phyloP scores from a whole-genome alignment of 1,140 invertebrate species.

The Drosophila pandora region DNA sequence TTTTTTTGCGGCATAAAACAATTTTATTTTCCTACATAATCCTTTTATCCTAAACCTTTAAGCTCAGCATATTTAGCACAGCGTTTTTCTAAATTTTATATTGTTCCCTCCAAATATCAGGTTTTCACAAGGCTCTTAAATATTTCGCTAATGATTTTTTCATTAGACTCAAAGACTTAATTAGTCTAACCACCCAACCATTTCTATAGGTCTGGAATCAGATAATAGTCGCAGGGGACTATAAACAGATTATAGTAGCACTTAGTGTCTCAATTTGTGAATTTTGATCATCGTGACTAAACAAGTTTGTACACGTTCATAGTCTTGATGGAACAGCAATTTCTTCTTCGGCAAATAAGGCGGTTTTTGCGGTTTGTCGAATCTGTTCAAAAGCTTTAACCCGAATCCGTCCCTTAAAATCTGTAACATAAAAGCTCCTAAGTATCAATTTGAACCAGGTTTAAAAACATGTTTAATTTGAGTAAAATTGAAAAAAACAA shows the following conservation, averaged over 20 bases:
- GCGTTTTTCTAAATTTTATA: slow-evolving; percentile 7
- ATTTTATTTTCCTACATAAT: slow-evolving; percentile 15
- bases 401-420: no score
- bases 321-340: background rate
- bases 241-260: background rate
- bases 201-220: slow-evolving; percentile 6
- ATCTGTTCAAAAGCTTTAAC: background rate
- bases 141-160: slow-evolving; percentile 8
- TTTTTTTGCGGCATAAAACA: no score
- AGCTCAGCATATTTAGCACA: slow-evolving; percentile 7
- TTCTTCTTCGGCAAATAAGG: background rate
- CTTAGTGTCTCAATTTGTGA: background rate
- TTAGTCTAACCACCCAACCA: slow-evolving; percentile 1
- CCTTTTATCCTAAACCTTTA: background rate
- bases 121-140: slow-evolving; percentile 10
- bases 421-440: no score
- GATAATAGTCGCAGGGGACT: slow-evolving; percentile 1
- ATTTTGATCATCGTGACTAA: background rate
- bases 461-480: no score
- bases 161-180: background rate
- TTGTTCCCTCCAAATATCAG: slow-evolving; percentile 4
- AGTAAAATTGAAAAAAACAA: no score
- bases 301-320: background rate
- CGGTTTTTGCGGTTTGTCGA: background rate
- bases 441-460: no score